Base-by-base conservation (phyloP, 2,797 vertebrate species). In the Pseudochirops corinnae region DNA sequence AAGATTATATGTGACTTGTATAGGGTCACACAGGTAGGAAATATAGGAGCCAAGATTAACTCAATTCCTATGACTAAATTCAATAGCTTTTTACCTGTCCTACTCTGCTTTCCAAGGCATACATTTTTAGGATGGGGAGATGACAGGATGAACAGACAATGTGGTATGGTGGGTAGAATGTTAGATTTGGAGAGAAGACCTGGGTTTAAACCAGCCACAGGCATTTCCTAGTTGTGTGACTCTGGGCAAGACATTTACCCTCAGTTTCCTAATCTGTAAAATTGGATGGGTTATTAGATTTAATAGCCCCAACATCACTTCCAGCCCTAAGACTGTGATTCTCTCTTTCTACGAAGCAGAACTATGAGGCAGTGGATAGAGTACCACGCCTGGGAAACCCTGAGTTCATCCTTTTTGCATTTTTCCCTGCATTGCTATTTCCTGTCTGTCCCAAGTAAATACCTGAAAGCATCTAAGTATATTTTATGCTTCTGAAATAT, bases 341-440 rank as follows among this genome's bases (percentile, higher is more conserved):
- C 62, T 67, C 5, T 67, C 62, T 67, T 67, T 33, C 33, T n/a
- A 33, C 0, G 31, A 33, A 67, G 62, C 13, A 13, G 14, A n/a
- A 67, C 33, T 67, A n/a, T 6, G 33, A 67, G 62, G 33, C 33
- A 67, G n/a, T 67, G 33, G 5, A 67, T 62, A 62, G 12, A 62
- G 29, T 33, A 1, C 13, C 31, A 62, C 3, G 60, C 11, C 10
- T 67, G 33, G 62, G 62, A 2, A n/a, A 33, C 33, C 9, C 33
- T 16, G 5, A 67, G 33, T 67, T 67, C 29, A 92, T 21, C 33
- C 94, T 46, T 55, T 90, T 93, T 93, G 91, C 82, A 92, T 55
- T 92, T 29, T 53, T 93, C 92, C 52, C 82, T 62, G 52, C 91
- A 52, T 24, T 94, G 46, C 67, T 97, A 57, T 14, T 26, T 55